These are phyloP conservation scores for Garra rufa DNA, from an alignment of 2,113 vertebrate species.

Conservation along the genomic window DNA sequence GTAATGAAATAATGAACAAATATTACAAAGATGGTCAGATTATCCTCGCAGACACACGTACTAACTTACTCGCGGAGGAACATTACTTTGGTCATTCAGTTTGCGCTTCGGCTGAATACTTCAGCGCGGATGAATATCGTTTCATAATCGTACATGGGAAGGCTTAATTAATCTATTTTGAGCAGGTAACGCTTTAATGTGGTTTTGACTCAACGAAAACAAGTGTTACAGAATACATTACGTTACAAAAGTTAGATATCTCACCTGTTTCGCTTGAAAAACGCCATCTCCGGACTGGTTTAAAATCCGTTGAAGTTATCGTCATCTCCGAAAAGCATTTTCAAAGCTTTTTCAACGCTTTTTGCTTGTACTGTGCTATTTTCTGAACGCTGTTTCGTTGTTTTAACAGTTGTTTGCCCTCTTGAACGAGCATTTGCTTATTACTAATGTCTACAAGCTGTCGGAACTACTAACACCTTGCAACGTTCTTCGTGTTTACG, in stretches of 20 bases:
- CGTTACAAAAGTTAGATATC: neutral
- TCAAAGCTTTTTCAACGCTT: no score
- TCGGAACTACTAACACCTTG: neutral
- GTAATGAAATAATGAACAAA: neutral
- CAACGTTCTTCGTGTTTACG: neutral
- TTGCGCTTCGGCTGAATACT: neutral
- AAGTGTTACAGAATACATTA: neutral
- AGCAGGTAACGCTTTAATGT: no score
- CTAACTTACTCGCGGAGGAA: neutral
- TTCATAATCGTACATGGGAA: neutral
- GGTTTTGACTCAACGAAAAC: neutral
- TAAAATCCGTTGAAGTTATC: neutral
- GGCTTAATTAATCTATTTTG: no score
- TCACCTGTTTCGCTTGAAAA: neutral
- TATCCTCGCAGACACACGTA: neutral
- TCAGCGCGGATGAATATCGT: neutral
- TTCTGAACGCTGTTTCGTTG: neutral
- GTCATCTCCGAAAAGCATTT: neutral
- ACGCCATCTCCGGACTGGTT: neutral
- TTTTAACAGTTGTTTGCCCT: no score
- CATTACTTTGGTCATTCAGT: neutral
- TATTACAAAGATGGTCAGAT: neutral
- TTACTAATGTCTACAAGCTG: neutral
- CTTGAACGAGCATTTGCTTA: neutral
- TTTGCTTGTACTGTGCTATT: neutral